These are phyloP conservation scores for Gryllus longicercus DNA, from an alignment of 2,888 invertebrate genomes.

Conservation along the genomic window DNA sequence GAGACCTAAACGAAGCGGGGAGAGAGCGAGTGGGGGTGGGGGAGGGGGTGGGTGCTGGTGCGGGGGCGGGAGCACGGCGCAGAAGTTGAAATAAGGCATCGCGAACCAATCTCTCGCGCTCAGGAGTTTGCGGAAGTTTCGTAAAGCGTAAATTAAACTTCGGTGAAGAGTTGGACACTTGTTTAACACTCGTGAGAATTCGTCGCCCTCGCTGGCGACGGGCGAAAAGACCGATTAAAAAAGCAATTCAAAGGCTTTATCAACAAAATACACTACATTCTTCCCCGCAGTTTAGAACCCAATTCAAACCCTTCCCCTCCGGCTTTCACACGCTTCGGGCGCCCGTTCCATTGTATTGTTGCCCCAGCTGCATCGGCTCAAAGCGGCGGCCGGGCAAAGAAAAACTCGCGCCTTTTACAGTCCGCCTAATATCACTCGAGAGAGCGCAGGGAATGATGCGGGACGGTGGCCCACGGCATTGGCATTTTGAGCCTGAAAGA, in stretches of 20 bases:
- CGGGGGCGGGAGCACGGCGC: not conserved
- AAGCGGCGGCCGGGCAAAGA: not conserved
- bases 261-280: not conserved
- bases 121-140: conserved; percentile 5
- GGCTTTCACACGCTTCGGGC: not conserved
- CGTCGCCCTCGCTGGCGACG: not conserved
- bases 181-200: conserved; percentile 10
- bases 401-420: not conserved
- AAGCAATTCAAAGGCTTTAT: conserved; percentile 17
- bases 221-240: not conserved
- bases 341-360: not conserved
- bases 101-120: not conserved
- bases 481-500: too few species aligned
- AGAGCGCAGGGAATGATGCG: too few species aligned
- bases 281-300: not conserved
- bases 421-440: not conserved
- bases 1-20: not conserved
- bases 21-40: not conserved
- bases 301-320: not conserved
- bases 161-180: conserved; percentile 1
- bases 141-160: conserved; percentile 4
- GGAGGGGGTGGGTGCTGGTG: not conserved
- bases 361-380: too few species aligned
- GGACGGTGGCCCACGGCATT: too few species aligned
- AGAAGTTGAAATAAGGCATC: not conserved